Percentiles rank a stretch among this genome's conserved stretches.
Evolutionary conservation across 2,797 vertebrate genomes (phyloP).

Genomic region (Pitangus sulphuratus): DNA sequence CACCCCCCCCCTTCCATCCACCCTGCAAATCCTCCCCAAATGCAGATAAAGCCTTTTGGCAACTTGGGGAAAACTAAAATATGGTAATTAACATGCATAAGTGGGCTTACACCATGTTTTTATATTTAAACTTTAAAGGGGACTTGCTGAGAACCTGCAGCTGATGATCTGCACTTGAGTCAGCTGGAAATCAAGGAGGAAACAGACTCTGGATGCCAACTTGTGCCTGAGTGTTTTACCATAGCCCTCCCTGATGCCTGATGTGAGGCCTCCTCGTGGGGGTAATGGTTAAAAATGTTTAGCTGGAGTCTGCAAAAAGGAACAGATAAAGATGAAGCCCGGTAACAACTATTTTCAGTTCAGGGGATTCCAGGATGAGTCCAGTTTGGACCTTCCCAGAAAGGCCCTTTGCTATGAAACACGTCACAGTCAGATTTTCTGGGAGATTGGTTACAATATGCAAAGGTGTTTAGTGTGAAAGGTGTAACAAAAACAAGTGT

Average conservation of each 20-base stretch:
- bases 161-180: not conserved
- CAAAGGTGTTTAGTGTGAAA: not conserved
- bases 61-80: not conserved
- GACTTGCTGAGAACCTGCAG: not conserved
- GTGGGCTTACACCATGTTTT: not conserved
- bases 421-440: not conserved
- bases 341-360: not conserved
- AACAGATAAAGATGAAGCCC: not conserved
- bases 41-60: not conserved
- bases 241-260: not conserved
- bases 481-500: not conserved
- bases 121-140: not conserved
- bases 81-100: not conserved
- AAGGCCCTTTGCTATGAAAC: not conserved
- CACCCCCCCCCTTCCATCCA: not conserved
- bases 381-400: not conserved
- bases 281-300: not conserved
- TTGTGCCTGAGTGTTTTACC: not conserved
- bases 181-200: not conserved
- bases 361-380: not conserved
- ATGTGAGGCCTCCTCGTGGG: not conserved
- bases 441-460: not conserved
- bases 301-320: not conserved
- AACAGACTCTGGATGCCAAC: not conserved
- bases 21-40: not conserved